Base-by-base conservation (phyloP, 2,113 vertebrate species). In the Isurus oxyrinchus region DNA sequence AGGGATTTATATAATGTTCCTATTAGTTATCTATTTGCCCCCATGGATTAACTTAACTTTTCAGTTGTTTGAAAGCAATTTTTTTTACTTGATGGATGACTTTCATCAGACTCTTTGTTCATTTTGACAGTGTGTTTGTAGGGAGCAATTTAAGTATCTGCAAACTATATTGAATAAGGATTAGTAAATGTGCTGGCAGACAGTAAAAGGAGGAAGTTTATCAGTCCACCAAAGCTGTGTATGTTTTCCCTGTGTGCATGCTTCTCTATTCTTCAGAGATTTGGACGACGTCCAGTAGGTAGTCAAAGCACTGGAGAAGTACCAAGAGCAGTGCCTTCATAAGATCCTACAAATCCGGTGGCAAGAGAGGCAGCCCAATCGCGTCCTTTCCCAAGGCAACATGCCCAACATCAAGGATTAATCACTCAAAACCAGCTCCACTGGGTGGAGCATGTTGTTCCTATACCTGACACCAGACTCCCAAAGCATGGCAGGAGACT, bases 81-180 rank as follows among this genome's bases (percentile, higher is more conserved):
- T 31, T 87, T 84, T 91, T 95, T 66, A 72, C 25, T 31, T 95
- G 66, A 95, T 55, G 49, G 44, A 95, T 72, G 23, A 55, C 66
- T 72, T 72, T 95, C 91, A 53, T 95, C 94, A 49, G 21, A 94
- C 55, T 57, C 44, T 67, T 44, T 95, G 67, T 55, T 95, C 44
- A 55, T 49, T 95, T 95, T 95, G 27, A 31, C 44, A 69, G 61
- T 57, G 53, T 91, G 53, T 72, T 72, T 76, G 5, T 44, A 95
- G 94, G 25, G 44, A 95, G 44, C 40, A 55, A 63, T 94, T n/a
- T n/a, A 40, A 63, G 90, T 93, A n/a, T 61, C 57, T 61, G 31
- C 88, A 93, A 61, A 93, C 55, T 14, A 49, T 69, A 44, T 35
- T 95, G 44, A 95, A 31, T 44, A 40, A 94, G 16, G 61, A 2